Conservation (phyloP, 2,797 vertebrate genomes). For the Megaceryle alcyon region DNA sequence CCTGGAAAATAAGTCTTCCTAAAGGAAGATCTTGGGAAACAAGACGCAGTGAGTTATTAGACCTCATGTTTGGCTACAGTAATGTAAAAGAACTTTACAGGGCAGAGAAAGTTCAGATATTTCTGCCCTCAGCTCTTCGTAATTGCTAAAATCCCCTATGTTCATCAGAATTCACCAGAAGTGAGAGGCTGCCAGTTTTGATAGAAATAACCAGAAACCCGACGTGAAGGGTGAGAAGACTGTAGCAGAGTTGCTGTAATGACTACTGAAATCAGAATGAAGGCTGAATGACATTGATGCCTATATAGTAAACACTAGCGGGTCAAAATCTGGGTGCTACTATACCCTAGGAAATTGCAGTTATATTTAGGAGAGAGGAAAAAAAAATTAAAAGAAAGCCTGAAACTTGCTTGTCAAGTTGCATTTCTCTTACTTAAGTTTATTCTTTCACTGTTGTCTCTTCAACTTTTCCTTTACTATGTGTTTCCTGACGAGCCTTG, state of each 20-base stretch:
- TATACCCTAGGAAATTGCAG: background rate
- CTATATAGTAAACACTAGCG: background rate
- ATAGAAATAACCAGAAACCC: slow-evolving; percentile 1
- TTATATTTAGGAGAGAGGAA: background rate
- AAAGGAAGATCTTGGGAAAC: background rate
- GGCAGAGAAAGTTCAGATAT: background rate
- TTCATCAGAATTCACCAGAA: background rate
- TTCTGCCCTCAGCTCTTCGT: background rate
- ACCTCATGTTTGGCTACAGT: background rate
- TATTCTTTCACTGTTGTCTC: slow-evolving; percentile 14
- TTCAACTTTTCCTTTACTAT: background rate
- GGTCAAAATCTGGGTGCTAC: background rate
- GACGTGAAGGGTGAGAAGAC: slow-evolving; percentile 25
- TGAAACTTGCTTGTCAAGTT: slow-evolving; percentile 36
- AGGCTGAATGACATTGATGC: background rate
- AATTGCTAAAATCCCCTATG: background rate
- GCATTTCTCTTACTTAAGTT: slow-evolving; percentile 35
- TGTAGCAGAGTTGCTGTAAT: background rate
- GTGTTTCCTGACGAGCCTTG: background rate
- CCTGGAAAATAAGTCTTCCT: background rate
- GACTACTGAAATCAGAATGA: slow-evolving; percentile 12
- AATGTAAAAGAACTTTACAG: background rate
- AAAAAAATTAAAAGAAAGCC: background rate
- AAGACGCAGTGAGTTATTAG: background rate
- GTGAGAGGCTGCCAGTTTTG: slow-evolving; percentile 2